Conservation (phyloP, 2,113 vertebrate species). For the Raja brachyura region DNA sequence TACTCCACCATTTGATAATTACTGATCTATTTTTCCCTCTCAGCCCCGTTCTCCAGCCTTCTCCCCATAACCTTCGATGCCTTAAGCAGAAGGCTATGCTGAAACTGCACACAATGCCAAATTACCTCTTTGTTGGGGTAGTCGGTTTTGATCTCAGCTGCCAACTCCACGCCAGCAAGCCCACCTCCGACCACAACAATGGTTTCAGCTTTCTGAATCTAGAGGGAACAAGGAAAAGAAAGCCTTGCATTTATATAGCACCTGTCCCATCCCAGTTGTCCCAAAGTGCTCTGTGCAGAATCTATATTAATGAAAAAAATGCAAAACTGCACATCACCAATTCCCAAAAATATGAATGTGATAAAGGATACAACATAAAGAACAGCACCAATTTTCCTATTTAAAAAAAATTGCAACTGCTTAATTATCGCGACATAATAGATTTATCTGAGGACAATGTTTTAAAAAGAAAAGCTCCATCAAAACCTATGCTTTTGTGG, state of each 20-base stretch:
- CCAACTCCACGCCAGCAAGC: conserved; percentile 81
- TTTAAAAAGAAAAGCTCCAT: too few relatives aligned
- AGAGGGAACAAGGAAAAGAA: conserved; percentile 18
- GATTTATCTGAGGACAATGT: too few relatives aligned
- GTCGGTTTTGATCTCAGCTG: conserved; percentile 80
- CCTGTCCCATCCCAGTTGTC: neutral
- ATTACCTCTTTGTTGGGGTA: conserved; percentile 76
- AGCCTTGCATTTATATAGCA: neutral
- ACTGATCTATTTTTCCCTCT: too few relatives aligned
- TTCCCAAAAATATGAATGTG: too few relatives aligned
- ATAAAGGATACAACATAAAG: neutral
- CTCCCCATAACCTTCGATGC: too few relatives aligned
- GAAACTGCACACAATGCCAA: neutral
- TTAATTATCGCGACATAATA: too few relatives aligned
- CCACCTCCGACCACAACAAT: conserved; percentile 82
- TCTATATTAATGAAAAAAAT: neutral
- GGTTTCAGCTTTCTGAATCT: conserved; percentile 68
- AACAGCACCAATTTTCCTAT: too few relatives aligned
- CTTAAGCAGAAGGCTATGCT: neutral
- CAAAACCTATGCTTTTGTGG: too few relatives aligned
- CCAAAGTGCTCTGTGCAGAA: neutral
- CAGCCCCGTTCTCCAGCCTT: too few relatives aligned
- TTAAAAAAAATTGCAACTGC: too few relatives aligned
- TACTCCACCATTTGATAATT: too few relatives aligned
- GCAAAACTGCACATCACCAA: neutral